Evolutionary conservation across 2,888 invertebrate genomes (phyloP).

Genomic region (Tetramorium bicarinatum): DNA sequence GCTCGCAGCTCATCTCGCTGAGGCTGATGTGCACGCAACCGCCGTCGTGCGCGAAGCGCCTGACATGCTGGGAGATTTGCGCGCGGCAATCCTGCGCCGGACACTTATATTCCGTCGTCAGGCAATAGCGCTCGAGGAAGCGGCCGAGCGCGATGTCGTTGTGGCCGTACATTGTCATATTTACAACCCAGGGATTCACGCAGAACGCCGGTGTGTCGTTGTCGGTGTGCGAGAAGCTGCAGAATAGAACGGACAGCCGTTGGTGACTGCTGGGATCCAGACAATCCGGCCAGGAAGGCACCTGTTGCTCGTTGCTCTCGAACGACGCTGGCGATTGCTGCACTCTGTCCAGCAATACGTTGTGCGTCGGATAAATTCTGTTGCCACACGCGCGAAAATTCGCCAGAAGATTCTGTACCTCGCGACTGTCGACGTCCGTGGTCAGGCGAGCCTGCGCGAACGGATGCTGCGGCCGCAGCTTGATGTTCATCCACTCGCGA

Average conservation of each 20-base stretch:
- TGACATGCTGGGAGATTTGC: slow-evolving; percentile 84
- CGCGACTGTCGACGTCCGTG: slow-evolving; percentile 89
- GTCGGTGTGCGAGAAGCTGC: slow-evolving; percentile 92
- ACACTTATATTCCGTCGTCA: slow-evolving; percentile 94
- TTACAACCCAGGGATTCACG: slow-evolving; percentile 95
- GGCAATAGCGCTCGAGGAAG: slow-evolving; percentile 97
- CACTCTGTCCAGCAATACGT: slow-evolving; percentile 70
- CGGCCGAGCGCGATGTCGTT: slow-evolving; percentile 98
- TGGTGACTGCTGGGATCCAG: slow-evolving; percentile 94
- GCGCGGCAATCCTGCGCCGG: slow-evolving; percentile 87
- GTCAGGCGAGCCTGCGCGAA: slow-evolving; percentile 92
- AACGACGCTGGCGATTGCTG: slow-evolving; percentile 43
- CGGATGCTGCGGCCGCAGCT: slow-evolving; percentile 90
- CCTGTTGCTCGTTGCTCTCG: slow-evolving; percentile 58
- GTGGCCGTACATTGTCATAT: slow-evolving; percentile 98
- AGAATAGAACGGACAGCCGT: slow-evolving; percentile 95
- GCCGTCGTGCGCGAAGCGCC: slow-evolving; percentile 94
- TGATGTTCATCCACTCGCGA: slow-evolving; percentile 69
- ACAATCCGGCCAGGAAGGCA: slow-evolving; percentile 88
- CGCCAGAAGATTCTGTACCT: slow-evolving; percentile 92
- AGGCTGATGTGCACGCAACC: slow-evolving; percentile 94
- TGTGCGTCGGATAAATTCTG: slow-evolving; percentile 77
- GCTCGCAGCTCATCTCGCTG: slow-evolving; percentile 87
- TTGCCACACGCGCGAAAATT: slow-evolving; percentile 96
- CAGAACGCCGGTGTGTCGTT: slow-evolving; percentile 95